Evolutionary conservation across 2,113 vertebrate genomes (phyloP).

Genomic region (Nycticorax nycticorax): DNA sequence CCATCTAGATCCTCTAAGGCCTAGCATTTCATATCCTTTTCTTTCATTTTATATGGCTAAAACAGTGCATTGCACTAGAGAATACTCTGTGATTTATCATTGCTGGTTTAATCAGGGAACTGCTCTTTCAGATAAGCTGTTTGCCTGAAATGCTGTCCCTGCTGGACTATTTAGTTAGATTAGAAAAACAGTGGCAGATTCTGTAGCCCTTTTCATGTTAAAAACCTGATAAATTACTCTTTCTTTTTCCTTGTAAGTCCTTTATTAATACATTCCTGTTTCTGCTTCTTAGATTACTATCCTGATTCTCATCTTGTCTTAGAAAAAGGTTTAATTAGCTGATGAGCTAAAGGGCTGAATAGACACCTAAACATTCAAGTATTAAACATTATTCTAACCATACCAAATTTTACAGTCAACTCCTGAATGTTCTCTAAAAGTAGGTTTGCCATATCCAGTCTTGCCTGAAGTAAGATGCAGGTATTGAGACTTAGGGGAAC

Average conservation of each 20-base stretch:
- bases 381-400: background rate
- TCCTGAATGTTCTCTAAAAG: background rate
- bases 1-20: background rate
- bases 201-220: background rate
- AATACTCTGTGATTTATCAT: conserved; percentile 60
- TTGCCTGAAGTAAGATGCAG: background rate
- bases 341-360: background rate
- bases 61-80: background rate
- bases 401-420: background rate
- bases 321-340: background rate
- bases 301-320: background rate
- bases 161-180: conserved; percentile 41
- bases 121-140: conserved; percentile 64
- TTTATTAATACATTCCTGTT: background rate
- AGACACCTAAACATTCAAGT: background rate
- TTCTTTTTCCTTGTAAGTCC: background rate
- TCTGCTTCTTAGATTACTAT: background rate
- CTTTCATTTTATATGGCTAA: conserved; percentile 44
- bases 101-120: conserved; percentile 51
- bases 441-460: background rate
- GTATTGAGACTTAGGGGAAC: background rate
- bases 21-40: conserved; percentile 30
- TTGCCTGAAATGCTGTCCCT: conserved; percentile 62
- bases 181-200: conserved; percentile 62
- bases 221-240: background rate